Evolutionary conservation across 2,113 vertebrate species (phyloP).

Genomic region (Mandrillus leucophaeus): DNA sequence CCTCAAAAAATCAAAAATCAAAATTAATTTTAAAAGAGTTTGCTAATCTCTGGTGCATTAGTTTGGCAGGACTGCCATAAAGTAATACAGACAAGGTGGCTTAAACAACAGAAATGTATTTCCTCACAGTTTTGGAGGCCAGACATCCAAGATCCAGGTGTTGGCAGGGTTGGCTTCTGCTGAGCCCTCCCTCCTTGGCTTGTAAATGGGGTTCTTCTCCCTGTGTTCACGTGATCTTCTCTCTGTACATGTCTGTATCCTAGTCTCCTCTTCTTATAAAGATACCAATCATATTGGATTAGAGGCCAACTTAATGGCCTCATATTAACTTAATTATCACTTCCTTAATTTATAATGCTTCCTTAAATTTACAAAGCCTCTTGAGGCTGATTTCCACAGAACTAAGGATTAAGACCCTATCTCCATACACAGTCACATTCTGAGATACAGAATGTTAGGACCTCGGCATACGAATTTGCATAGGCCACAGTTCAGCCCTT

Average conservation of each 20-base stretch:
- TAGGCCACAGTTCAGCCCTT: background rate
- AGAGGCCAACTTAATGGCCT: background rate
- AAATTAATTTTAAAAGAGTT: background rate
- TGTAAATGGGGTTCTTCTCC: background rate
- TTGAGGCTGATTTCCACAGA: too few relatives aligned
- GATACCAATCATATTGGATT: background rate
- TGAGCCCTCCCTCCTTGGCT: background rate
- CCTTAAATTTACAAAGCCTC: too few relatives aligned
- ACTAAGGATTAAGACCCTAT: background rate
- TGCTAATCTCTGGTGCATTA: background rate
- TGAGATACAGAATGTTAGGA: background rate
- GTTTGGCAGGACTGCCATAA: background rate
- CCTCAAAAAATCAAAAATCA: too few relatives aligned
- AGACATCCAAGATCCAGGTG: background rate
- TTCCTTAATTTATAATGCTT: background rate
- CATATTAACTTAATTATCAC: background rate
- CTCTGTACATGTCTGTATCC: background rate
- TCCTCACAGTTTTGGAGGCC: background rate
- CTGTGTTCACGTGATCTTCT: background rate
- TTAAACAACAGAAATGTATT: background rate
- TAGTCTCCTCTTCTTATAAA: background rate
- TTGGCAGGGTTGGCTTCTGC: background rate
- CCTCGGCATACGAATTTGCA: background rate
- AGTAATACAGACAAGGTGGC: background rate
- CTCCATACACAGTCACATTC: background rate